phyloP scores from a whole-genome alignment of 2,888 invertebrate species.

The Morpho helenor region DNA sequence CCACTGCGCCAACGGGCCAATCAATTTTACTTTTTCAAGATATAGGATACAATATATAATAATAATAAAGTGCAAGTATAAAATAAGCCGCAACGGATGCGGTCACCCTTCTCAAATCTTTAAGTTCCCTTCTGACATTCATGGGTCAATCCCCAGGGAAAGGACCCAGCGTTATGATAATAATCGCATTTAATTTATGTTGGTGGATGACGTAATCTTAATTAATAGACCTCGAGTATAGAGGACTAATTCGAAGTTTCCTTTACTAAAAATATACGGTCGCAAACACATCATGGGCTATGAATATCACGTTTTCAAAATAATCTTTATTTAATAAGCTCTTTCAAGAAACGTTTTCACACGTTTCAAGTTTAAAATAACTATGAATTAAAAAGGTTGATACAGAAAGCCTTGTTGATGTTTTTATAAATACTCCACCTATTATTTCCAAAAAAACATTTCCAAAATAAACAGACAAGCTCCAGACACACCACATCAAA shows the following conservation, averaged over 20 bases:
- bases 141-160: conserved; percentile 50
- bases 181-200: conserved; percentile 55
- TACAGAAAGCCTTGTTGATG: no score
- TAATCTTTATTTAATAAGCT: no score
- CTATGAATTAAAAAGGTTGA: no score
- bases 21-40: no score
- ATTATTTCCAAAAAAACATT: not conserved
- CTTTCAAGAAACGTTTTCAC: no score
- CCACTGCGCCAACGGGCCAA: no score
- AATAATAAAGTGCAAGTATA: conserved; percentile 17
- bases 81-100: conserved; percentile 20
- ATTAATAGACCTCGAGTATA: conserved; percentile 20
- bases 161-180: conserved; percentile 43
- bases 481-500: not conserved
- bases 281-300: no score
- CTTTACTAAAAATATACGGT: no score
- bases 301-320: no score
- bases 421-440: no score
- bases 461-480: conserved; percentile 2
- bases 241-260: not conserved
- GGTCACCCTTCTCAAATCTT: conserved; percentile 30
- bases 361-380: no score
- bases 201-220: conserved; percentile 37
- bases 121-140: conserved; percentile 47
- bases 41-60: no score